phyloP scores from a whole-genome alignment of 2,888 invertebrate genomes.

The Dusona sp. region DNA sequence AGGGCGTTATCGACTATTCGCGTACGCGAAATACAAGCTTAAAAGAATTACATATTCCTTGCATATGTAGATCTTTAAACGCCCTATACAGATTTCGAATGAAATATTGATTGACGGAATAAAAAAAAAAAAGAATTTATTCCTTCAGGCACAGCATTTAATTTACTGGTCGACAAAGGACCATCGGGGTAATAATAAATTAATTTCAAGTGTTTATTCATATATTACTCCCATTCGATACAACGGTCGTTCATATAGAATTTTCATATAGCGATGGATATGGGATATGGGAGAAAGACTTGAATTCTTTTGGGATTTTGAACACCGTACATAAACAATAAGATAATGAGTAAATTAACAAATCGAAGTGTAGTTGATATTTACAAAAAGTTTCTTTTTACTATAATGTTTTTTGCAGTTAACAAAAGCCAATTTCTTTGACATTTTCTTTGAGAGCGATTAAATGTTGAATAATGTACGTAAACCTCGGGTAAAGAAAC shows the following conservation, averaged over 20 bases:
- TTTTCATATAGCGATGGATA: no score
- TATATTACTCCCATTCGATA: background rate
- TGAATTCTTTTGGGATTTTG: background rate
- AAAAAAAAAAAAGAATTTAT: background rate
- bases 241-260: no score
- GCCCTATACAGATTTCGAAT: conserved; percentile 10
- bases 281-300: background rate
- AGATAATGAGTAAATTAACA: background rate
- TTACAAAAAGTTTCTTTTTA: background rate
- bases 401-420: background rate
- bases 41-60: background rate
- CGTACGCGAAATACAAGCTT: conserved; percentile 34
- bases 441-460: background rate
- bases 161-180: background rate
- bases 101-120: conserved; percentile 19
- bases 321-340: background rate
- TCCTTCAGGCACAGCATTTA: background rate
- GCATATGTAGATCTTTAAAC: conserved; percentile 31
- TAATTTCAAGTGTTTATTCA: conserved; percentile 17
- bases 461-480: background rate
- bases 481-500: background rate
- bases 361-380: background rate
- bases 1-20: conserved; percentile 75
- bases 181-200: background rate
- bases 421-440: background rate